Base-by-base conservation (phyloP, 2,797 vertebrate species). In the Monodelphis domestica region DNA sequence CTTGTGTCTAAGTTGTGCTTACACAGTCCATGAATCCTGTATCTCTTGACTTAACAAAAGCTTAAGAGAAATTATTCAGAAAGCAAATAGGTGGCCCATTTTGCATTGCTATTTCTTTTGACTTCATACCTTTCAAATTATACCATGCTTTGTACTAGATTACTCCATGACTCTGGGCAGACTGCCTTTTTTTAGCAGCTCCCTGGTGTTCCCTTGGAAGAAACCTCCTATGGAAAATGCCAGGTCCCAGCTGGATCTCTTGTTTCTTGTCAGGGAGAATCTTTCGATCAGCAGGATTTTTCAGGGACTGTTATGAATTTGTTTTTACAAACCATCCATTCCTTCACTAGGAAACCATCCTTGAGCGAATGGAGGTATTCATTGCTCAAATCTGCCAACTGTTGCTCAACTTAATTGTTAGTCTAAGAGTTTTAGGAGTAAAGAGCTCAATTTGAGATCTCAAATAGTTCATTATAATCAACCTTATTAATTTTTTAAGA, bases 171-270 rank as follows among this genome's bases (percentile, higher is more conserved):
- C 53, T 96, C 95, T 96, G 95, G 97, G 96, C 97, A 97, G 9
- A 50, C 91, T 95, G 96, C 97, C 97, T 97, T 96, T 57, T n/a
- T 91, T 52, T 96, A 95, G 96, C 95, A 96, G 93, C 96, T 97
- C 95, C 78, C 0, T 93, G 24, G 0, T 54, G 94, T 96, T 96
- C 95, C 96, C 91, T 30, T 97, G 95, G 97, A 97, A 95, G 94
- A 97, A 94, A 94, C 89, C 95, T 96, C 97, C 92, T 96, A 90
- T 93, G 96, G 95, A 96, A 98, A 97, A 96, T 53, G 93, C 97
- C 98, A 98, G 95, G 96, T 96, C 97, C 84, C 97, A 94, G 97
- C 97, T 97, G 98, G 97, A 97, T 96, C 97, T 96, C 96, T 97
- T 97, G 96, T 97, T 91, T 95, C 95, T 88, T 97, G 56, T 97